Base-by-base conservation (phyloP, 2,113 vertebrate genomes). In the Bombycilla garrulus region DNA sequence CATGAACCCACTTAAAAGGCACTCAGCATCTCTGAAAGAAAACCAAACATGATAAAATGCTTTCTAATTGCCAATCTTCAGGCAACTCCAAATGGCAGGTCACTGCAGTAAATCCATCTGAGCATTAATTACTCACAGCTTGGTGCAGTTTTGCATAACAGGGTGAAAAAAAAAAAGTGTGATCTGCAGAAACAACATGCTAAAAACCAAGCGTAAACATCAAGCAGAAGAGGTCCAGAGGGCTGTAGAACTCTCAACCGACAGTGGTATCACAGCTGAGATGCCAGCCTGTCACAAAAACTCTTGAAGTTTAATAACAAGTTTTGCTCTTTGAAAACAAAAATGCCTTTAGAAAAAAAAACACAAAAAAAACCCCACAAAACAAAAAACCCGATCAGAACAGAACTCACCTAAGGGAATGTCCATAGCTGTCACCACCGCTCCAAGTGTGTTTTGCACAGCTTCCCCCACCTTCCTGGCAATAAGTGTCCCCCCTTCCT, bases 401-500 rank as follows among this genome's bases (percentile, higher is more conserved):
- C 5, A 71, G 47, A 89, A 35, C 98, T 98, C 95, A 99, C 99
- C 99, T 57, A 99, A 98, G 85, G 99, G 99, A 98, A 99, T 99
- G 98, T 99, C 99, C 35, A 99, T 99, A 81, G 99, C 99, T 58
- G 99, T 99, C 71, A 98, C 99, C 62, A 99, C 99, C 1, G 99
- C 99, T 91, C 99, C 99, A 45, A 99, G 96, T 1, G 99, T 99
- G 97, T 98, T 99, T 98, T 99, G 99, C 76, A 99, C 99, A 12
- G 98, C 99, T 86, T 99, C 99, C 11, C 99, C 99, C 33, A 99
- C 99, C 96, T 99, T 99, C 96, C 99, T 98, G 84, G 99, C 99
- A 33, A 99, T 99, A 95, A 99, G 97, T 0, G 99, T 99, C 14
- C 99, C 98, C 0, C 99, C 98, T 97, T 99, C 99, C 23, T 99